Evolutionary conservation across 2,888 invertebrate species (phyloP), one percentile per base, ranked within the genome.

Genomic region (Pelosia muscerda): DNA sequence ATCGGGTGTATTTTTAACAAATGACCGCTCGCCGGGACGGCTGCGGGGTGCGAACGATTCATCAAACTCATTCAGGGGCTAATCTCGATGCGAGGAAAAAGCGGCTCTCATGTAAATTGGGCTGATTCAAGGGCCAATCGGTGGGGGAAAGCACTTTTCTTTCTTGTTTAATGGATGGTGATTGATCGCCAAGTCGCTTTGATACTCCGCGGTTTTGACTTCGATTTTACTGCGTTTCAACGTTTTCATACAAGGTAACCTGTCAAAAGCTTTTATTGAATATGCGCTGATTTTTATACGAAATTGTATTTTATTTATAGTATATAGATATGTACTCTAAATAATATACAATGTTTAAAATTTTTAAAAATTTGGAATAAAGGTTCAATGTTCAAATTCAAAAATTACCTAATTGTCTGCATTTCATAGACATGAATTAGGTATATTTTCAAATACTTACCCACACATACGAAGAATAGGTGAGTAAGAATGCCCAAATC

Each of bases 91-190:
- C 92, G 92, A 92, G 92, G 94, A 94, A 94, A 94, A 94, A 94
- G 94, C 93, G 94, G 93, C 94, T 94, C 94, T 94, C 94, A 95
- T 95, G 95, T 94, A 95, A 95, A 95, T 95, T 94, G 94, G 93
- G 87, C 92, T 92, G 92, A 94, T 92, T 93, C 88, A 90, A 94
- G 94, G 92, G 93, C 92, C 94, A 93, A 93, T 92, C 92, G 92
- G 86, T 88, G 90, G 93, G 93, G 93, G 92, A 92, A 93, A 94
- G 92, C 93, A 91, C 94, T 94, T 94, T 95, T 95, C 94, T 94
- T 93, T 92, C 94, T 90, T 91, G 90, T 93, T 94, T 95, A 94
- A 95, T 94, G 95, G 95, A 95, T 95, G 94, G 94, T 94, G 95
- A 95, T 95, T 93, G 94, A 95, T 94, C 93, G 94, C 88, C 83